Conservation (phyloP, 2,113 vertebrate genomes). For the Sminthopsis crassicaudata region DNA sequence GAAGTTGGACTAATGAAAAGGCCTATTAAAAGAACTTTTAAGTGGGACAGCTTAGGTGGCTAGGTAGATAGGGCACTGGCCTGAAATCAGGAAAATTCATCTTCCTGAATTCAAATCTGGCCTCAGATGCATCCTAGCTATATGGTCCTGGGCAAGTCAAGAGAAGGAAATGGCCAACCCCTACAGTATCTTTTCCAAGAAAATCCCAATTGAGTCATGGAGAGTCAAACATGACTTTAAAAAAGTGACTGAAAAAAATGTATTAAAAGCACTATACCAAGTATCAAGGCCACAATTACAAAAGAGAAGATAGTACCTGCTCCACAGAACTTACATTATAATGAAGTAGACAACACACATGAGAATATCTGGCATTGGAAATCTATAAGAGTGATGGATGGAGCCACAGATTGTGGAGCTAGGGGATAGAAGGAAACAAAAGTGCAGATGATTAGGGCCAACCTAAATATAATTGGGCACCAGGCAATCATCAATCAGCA, state of each 20-base stretch:
- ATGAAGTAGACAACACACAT: too few species aligned
- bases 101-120: not conserved
- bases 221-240: not conserved
- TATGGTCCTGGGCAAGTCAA: not conserved
- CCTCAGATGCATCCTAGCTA: not conserved
- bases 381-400: too few species aligned
- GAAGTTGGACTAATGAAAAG: not conserved
- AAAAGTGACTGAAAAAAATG: too few species aligned
- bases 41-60: too few species aligned
- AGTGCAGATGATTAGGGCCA: not conserved
- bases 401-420: too few species aligned
- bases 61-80: too few species aligned
- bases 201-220: not conserved
- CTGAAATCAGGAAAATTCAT: not conserved
- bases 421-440: not conserved
- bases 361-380: too few species aligned
- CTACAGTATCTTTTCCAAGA: not conserved
- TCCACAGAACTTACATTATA: too few species aligned
- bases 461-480: not conserved
- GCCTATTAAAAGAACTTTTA: too few species aligned
- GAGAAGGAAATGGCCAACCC: not conserved
- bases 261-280: not conserved
- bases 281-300: not conserved
- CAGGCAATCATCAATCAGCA: not conserved
- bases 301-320: not conserved